A percentile compares a stretch with the other conserved stretches of the same genome.
Conservation (phyloP, 2,888 invertebrate genomes). For the Palloptera scutellata region DNA sequence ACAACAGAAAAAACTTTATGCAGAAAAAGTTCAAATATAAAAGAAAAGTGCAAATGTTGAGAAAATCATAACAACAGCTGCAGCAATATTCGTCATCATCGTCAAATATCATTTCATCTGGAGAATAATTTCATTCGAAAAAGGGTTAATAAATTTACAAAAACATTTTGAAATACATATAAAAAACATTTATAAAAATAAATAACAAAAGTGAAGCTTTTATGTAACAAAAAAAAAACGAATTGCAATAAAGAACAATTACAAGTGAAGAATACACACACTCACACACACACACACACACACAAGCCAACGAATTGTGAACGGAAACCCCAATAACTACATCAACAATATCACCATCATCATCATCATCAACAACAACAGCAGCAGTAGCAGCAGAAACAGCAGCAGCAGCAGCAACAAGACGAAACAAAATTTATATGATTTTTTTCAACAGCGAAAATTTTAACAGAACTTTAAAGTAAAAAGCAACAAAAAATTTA, state of each 20-base stretch:
- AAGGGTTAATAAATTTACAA: slow-evolving; percentile 4
- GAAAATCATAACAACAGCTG: background rate
- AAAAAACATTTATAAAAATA: background rate
- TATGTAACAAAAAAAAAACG: background rate
- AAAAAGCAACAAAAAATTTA: slow-evolving; percentile 1
- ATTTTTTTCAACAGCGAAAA: slow-evolving; percentile 8
- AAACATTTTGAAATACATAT: slow-evolving; percentile 1
- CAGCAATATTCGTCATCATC: background rate
- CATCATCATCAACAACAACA: slow-evolving; percentile 8
- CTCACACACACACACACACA: background rate
- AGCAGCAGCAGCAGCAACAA: slow-evolving; percentile 16
- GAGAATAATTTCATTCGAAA: background rate
- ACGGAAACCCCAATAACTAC: slow-evolving; percentile 34
- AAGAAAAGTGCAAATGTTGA: background rate
- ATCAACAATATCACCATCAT: slow-evolving; percentile 25
- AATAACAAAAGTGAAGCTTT: background rate
- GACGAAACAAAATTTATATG: slow-evolving; percentile 25
- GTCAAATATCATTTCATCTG: too few relatives aligned
- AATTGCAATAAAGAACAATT: background rate
- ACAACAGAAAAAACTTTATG: too few relatives aligned
- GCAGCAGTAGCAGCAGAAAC: slow-evolving; percentile 12
- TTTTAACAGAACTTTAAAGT: background rate
- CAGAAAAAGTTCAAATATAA: too few relatives aligned
- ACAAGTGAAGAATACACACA: background rate
- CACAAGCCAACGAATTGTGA: slow-evolving; percentile 5